Evolutionary conservation across 1,140 invertebrate species (phyloP), one percentile per base, ranked within the genome.

Genomic region (Saccostrea glomerata): DNA sequence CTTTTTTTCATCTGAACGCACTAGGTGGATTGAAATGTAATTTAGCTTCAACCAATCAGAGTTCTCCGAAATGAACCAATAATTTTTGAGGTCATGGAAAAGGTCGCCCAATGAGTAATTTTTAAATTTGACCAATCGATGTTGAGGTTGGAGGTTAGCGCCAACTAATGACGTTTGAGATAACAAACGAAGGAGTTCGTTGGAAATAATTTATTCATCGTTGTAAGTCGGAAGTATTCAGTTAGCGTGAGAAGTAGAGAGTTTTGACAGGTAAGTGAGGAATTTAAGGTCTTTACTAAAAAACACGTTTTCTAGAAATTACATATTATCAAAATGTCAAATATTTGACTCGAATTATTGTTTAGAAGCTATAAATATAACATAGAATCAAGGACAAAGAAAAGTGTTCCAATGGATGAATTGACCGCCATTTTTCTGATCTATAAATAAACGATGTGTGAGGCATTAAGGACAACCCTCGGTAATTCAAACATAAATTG

Each of bases 141-240:
- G 25, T 25, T 25, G 25, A 77, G 70, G 23, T 77, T 30, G 11
- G 23, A 77, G 70, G 23, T 17, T 15, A 36, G 15, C 11, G 70
- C 6, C 70, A 36, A 77, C 70, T 36, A 77, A 77, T 77, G 25
- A 36, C 30, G 25, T 77, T 77, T 3, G 0, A 40, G 7, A 36
- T 77, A 77, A 25, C 30, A 77, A 36, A 36, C 70, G 15, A 25
- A 36, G 13, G 15, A 30, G 13, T n/a, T 77, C 70, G 25, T 30
- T 77, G 17, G 23, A 77, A 15, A 13, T 77, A 77, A 77, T 77
- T 77, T 77, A 77, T 77, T 77, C 70, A 77, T 30, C 12, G 25
- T 25, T 30, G 23, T 63, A 5, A n/a, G 58, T 63, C 6, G 17
- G 13, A 63, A 63, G 20, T 60, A 1, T 47, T 15, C 17, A 63